Evolutionary conservation across 23 tunicate species (phyloP).

Genomic region (Halocynthia aurantium): DNA sequence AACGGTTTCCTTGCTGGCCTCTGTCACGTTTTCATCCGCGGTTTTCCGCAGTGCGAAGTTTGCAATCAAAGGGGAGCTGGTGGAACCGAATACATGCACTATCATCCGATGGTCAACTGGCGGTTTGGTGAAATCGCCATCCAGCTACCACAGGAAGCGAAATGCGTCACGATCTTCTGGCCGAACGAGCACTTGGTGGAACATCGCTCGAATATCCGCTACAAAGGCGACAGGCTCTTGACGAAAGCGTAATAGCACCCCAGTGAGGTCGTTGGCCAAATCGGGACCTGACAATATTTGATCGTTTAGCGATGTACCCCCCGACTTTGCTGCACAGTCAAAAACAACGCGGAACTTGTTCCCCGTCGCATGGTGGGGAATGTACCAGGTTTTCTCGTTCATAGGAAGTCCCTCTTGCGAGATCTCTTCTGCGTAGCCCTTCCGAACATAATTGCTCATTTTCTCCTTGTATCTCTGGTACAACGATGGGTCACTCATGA

Average conservation of each 20-base stretch:
- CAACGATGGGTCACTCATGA: background rate
- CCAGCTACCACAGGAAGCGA: slow-evolving; percentile 18
- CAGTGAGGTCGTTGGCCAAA: slow-evolving; percentile 23
- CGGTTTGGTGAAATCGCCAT: background rate
- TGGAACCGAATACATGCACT: slow-evolving; percentile 38
- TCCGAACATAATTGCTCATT: slow-evolving; percentile 3
- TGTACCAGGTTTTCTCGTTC: slow-evolving; percentile 13
- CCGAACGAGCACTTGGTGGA: slow-evolving; percentile 36
- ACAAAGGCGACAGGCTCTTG: slow-evolving; percentile 30
- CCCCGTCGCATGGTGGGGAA: slow-evolving; percentile 31
- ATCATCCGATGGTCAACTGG: slow-evolving; percentile 18
- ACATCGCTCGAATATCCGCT: slow-evolving; percentile 40
- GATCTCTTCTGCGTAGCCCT: slow-evolving; percentile 5
- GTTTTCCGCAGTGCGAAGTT: background rate
- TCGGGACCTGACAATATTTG: slow-evolving; percentile 38
- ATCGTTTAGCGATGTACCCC: slow-evolving; percentile 25
- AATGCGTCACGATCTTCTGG: slow-evolving; percentile 15
- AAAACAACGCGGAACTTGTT: slow-evolving; percentile 22
- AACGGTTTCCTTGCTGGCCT: too few species aligned
- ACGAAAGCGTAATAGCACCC: slow-evolving; percentile 31
- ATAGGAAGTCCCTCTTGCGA: background rate
- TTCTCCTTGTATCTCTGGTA: slow-evolving; percentile 7
- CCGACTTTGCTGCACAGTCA: slow-evolving; percentile 10
- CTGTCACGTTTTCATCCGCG: too few species aligned
- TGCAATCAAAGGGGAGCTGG: slow-evolving; percentile 44